Evolutionary conservation across 2,113 vertebrate species (phyloP).

Genomic region (Nerophis lumbriciformis): DNA sequence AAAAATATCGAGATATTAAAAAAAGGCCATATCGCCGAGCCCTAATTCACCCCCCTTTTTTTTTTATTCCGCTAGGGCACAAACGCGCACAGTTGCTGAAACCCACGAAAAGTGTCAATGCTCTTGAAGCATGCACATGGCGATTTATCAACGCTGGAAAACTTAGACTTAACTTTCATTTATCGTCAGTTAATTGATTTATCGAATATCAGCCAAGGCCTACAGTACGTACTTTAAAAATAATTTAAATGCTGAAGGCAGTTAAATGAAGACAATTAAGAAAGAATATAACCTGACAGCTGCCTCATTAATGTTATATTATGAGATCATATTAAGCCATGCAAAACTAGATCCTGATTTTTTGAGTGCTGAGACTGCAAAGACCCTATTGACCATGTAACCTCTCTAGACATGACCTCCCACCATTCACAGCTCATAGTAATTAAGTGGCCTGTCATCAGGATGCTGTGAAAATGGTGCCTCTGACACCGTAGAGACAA

Average conservation of each 20-base stretch:
- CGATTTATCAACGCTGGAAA: too few species aligned
- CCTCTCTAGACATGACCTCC: slow-evolving; percentile 45
- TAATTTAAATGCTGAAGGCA: slow-evolving; percentile 9
- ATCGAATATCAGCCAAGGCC: too few species aligned
- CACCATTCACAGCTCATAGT: slow-evolving; percentile 31
- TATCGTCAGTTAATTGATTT: too few species aligned
- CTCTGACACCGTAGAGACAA: slow-evolving; percentile 11
- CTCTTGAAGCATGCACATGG: too few species aligned
- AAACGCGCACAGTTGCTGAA: too few species aligned
- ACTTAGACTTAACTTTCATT: too few species aligned
- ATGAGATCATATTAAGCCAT: slow-evolving; percentile 25
- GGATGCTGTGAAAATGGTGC: slow-evolving; percentile 11
- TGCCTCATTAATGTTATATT: slow-evolving; percentile 44
- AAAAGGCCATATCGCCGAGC: too few species aligned
- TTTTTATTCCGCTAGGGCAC: too few species aligned
- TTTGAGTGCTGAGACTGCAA: slow-evolving; percentile 22
- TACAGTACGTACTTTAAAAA: too few species aligned
- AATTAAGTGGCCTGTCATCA: slow-evolving; percentile 48
- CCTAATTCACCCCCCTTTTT: too few species aligned
- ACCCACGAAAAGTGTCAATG: too few species aligned
- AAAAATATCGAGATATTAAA: too few species aligned
- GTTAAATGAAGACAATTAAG: slow-evolving; percentile 22
- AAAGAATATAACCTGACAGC: slow-evolving; percentile 21
- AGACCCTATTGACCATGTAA: slow-evolving; percentile 14
- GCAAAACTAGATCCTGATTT: slow-evolving; percentile 7